These are phyloP conservation scores for Brenthis hecate DNA, from an alignment of 2,888 invertebrate species.

Conservation along the genomic window DNA sequence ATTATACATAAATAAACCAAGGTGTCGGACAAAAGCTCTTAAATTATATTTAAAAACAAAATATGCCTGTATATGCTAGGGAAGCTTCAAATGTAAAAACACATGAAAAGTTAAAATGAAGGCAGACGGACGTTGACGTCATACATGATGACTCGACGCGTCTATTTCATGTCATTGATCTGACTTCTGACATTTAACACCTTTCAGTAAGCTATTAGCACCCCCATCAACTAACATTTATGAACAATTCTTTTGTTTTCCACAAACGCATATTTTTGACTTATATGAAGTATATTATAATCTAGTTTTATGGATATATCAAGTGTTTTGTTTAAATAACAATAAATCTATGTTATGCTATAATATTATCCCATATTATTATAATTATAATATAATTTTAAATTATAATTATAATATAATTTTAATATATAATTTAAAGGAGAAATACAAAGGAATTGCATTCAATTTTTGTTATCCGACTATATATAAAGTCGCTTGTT, in stretches of 20 bases:
- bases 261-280: background rate
- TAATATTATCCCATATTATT: no score
- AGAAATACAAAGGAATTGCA: no score
- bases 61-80: background rate
- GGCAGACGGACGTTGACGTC: conserved; percentile 7
- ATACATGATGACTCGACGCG: conserved; percentile 10
- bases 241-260: background rate
- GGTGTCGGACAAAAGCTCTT: no score
- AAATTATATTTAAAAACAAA: background rate
- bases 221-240: background rate
- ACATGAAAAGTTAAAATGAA: conserved; percentile 14
- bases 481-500: no score
- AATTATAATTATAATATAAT: no score
- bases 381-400: no score
- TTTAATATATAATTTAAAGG: no score
- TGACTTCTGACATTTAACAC: conserved; percentile 16
- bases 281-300: background rate
- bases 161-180: conserved; percentile 19
- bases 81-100: background rate
- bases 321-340: no score
- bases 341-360: no score
- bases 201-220: conserved; percentile 15
- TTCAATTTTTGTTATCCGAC: no score
- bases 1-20: no score
- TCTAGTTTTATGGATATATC: no score